Percentiles rank a stretch among this genome's conserved stretches.
Conservation (phyloP, 2,113 vertebrate species). For the Psilopsiagon aurifrons region DNA sequence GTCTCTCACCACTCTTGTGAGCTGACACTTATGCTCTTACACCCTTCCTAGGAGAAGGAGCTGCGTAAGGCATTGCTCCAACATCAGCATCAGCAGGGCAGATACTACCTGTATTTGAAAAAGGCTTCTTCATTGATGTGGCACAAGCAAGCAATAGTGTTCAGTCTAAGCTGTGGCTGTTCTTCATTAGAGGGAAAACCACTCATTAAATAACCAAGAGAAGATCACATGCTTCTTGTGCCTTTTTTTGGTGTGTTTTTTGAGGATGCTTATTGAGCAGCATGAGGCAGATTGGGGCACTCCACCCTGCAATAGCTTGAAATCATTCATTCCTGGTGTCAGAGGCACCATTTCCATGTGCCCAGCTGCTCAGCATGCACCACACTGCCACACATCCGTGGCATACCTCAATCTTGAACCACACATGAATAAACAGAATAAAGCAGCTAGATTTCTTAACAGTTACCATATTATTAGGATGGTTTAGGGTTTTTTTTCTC, state of each 20-base stretch:
- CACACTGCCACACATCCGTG: neutral
- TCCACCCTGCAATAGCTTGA: neutral
- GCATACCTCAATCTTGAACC: neutral
- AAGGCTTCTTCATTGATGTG: neutral
- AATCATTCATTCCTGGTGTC: neutral
- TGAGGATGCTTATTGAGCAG: neutral
- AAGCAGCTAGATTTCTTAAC: neutral
- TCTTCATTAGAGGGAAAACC: neutral
- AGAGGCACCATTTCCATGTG: neutral
- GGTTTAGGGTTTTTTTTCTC: neutral
- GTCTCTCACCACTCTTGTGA: neutral
- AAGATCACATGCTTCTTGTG: neutral
- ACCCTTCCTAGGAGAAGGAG: neutral
- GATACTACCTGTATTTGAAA: neutral
- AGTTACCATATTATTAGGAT: neutral
- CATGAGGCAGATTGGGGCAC: fast-evolving
- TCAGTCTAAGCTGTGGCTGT: neutral
- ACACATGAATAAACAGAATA: neutral
- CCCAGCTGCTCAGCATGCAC: neutral
- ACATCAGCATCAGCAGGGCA: fast-evolving
- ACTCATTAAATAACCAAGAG: fast-evolving
- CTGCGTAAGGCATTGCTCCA: neutral
- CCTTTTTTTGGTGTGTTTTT: neutral
- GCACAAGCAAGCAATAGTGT: neutral
- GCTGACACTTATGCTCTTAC: neutral